Conservation (phyloP, 2,797 vertebrate species). For the Erpetoichthys calabaricus region DNA sequence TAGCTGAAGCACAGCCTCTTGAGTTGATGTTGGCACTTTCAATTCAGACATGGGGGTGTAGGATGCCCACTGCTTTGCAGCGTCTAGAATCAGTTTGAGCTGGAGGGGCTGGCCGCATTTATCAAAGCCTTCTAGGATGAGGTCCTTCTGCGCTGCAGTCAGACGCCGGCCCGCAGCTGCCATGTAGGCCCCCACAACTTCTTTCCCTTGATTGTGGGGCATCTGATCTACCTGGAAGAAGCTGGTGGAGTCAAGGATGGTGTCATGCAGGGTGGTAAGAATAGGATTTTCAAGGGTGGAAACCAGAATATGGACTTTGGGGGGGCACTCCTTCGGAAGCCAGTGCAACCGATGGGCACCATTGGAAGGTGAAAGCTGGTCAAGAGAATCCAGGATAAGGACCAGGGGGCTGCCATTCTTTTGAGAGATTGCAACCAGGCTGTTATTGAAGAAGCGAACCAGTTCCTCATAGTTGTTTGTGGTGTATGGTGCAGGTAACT, state of each 20-base stretch:
- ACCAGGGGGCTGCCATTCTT: conserved; percentile 37
- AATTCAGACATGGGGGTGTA: conserved; percentile 28
- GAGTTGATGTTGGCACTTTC: conserved; percentile 26
- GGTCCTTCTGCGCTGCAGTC: conserved; percentile 33
- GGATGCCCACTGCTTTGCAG: conserved; percentile 50
- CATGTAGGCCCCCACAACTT: conserved; percentile 42
- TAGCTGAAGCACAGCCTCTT: conserved; percentile 40
- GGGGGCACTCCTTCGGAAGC: conserved; percentile 50
- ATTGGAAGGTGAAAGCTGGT: conserved; percentile 37
- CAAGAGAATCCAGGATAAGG: conserved; percentile 54
- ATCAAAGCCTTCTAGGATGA: conserved; percentile 37
- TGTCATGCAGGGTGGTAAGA: conserved; percentile 13
- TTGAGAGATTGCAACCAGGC: conserved; percentile 40
- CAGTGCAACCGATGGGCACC: conserved; percentile 35
- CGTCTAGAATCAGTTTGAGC: conserved; percentile 47
- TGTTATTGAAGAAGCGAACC: conserved; percentile 40
- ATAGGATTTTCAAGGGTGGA: conserved; percentile 33
- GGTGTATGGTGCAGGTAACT: conserved; percentile 30
- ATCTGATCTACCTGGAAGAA: conserved; percentile 46
- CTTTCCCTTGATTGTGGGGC: conserved; percentile 33
- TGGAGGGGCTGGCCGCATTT: conserved; percentile 44
- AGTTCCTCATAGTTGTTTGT: conserved; percentile 32
- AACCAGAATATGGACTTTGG: conserved; percentile 49
- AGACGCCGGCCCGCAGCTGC: conserved; percentile 18
- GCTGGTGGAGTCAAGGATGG: conserved; percentile 17